Conservation (phyloP, 2,888 invertebrate species). For the Proisotoma minuta region DNA sequence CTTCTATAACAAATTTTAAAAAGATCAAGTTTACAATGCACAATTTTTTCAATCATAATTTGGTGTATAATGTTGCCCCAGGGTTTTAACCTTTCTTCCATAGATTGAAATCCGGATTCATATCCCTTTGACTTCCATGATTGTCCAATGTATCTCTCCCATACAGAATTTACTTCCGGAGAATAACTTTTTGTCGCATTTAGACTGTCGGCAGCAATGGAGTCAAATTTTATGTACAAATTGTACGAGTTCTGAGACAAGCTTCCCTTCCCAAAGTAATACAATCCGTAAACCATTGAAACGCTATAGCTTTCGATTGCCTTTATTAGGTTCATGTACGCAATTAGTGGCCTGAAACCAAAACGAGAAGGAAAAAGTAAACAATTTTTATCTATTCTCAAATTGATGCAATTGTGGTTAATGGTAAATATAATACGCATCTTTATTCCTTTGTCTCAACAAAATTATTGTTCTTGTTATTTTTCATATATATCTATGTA, state of each 20-base stretch:
- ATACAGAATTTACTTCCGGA: conserved; percentile 49
- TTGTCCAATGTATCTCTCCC: conserved; percentile 38
- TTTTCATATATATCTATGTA: not conserved
- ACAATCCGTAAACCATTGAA: conserved; percentile 52
- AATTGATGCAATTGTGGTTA: too few species aligned
- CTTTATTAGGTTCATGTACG: conserved; percentile 53
- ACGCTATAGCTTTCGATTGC: conserved; percentile 53
- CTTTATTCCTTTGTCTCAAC: too few species aligned
- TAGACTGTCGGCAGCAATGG: conserved; percentile 52
- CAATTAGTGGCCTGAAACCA: conserved; percentile 50
- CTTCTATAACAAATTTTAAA: conserved; percentile 37
- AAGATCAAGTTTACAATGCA: too few species aligned
- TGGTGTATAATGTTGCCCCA: not conserved
- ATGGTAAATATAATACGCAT: too few species aligned
- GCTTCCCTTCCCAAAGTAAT: conserved; percentile 52
- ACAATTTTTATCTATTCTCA: too few species aligned
- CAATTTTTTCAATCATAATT: too few species aligned
- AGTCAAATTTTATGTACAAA: conserved; percentile 49
- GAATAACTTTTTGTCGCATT: conserved; percentile 52
- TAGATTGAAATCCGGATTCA: conserved; percentile 11
- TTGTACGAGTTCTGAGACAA: conserved; percentile 50
- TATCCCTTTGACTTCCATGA: conserved; percentile 15
- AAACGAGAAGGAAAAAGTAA: not conserved
- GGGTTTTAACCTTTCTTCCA: conserved; percentile 23
- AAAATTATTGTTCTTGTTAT: too few species aligned